Base-by-base conservation (phyloP, 2,113 vertebrate species). In the Ptilorrhoa leucosticta region DNA sequence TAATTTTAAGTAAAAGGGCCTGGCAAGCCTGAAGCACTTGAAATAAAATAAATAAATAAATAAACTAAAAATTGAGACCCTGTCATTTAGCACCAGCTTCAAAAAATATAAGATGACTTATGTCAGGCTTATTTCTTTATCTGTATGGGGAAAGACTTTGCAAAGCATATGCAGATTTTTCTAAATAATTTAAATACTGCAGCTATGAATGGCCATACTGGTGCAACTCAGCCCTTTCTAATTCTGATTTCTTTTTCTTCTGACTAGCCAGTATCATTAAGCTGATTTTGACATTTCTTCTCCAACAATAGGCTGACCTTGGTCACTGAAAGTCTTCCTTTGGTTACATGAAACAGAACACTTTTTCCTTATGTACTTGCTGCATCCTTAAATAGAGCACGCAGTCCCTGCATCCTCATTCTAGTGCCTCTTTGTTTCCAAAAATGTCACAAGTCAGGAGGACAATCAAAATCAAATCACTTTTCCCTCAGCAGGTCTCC, bases 391-490 rank as follows among this genome's bases (percentile, higher is more conserved):
- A 90, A 60, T 68, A 57, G 22, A 57, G n/a, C 51, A 87, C 1
- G 0, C 51, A 48, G 39, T 80, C 42, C 33, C 75, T 61, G 42
- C 7, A 69, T 28, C 37, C 47, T 85, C 71, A 54, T 72, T 69
- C 63, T 79, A 31, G 17, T 10, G 5, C 10, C 26, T 65, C 53
- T 75, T 81, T 31, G 6, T 93, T 94, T 91, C 73, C 37, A 93
- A 88, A 95, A 95, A 86, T 72, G 83, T 88, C 88, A 92, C 88
- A 90, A 90, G 87, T 90, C 84, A 91, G 66, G 39, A 97, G 87
- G 75, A 92, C 85, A 90, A 95, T 93, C 92, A 96, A 90, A 95
- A 92, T 83, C 20, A 77, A 95, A 97, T 95, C 82, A 93, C 70
- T 93, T 79, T 70, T 89, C 73, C 65, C 93, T n/a, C 94, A 96